phyloP scores from a whole-genome alignment of 2,888 invertebrate species.

The Alcis repandata region DNA sequence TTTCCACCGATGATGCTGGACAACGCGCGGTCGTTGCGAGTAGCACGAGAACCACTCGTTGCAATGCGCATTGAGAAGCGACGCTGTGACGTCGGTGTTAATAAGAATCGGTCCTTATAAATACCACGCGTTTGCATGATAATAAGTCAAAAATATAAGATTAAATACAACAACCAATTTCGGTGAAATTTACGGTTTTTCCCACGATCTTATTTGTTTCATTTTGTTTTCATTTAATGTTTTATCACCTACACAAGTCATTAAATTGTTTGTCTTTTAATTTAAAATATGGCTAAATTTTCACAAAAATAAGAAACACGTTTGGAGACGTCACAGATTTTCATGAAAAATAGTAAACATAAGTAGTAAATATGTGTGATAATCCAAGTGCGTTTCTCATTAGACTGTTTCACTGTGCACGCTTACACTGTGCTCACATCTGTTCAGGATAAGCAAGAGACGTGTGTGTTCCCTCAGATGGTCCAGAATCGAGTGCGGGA shows the following conservation, averaged over 20 bases:
- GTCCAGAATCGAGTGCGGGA: constrained; percentile 56
- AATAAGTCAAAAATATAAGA: neutral
- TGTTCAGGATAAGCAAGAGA: constrained; percentile 49
- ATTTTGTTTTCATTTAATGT: constrained; percentile 50
- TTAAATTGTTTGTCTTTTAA: constrained; percentile 35
- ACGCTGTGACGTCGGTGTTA: neutral
- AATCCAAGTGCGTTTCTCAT: constrained; percentile 12
- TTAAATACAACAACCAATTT: constrained; percentile 3
- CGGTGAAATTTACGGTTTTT: constrained; percentile 45
- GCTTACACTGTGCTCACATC: constrained; percentile 20
- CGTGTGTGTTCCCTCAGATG: constrained; percentile 55
- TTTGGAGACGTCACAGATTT: neutral
- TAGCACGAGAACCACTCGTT: too few species aligned
- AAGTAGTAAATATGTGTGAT: neutral
- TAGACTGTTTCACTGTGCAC: constrained; percentile 35
- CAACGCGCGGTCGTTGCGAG: neutral
- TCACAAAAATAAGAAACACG: constrained; percentile 6
- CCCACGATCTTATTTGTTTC: constrained; percentile 44
- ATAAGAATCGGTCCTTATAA: neutral
- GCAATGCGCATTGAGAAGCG: neutral
- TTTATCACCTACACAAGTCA: constrained; percentile 43
- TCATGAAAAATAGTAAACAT: neutral
- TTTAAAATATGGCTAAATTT: constrained; percentile 6
- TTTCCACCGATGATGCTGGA: neutral
- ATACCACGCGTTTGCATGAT: neutral